phyloP scores from a whole-genome alignment of 64 coral and sea anemone species.

The Anthopleura sola region DNA sequence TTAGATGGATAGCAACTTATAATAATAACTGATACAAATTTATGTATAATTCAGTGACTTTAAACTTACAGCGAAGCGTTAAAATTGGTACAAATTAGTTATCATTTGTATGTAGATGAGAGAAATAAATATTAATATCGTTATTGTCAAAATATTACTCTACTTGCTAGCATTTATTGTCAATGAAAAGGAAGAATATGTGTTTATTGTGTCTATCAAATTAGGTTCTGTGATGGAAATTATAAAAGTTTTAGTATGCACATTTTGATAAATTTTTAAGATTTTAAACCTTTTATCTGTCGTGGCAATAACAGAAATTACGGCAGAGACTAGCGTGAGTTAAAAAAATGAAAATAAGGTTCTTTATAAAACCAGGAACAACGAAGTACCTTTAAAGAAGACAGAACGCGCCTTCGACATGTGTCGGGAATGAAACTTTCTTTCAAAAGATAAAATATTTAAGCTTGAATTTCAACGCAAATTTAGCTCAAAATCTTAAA shows the following conservation, averaged over 20 bases:
- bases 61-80: too few relatives aligned
- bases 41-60: too few relatives aligned
- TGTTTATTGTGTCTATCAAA: neutral
- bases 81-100: too few relatives aligned
- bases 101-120: too few relatives aligned
- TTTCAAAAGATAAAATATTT: neutral
- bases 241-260: neutral
- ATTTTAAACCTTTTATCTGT: neutral
- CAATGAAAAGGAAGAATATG: neutral
- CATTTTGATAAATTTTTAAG: neutral
- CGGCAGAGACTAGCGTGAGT: neutral
- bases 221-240: neutral
- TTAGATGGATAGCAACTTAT: too few relatives aligned
- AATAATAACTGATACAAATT: too few relatives aligned
- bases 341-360: neutral
- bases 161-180: neutral
- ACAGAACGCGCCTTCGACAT: neutral
- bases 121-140: neutral
- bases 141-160: neutral
- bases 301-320: neutral
- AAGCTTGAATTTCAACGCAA: neutral
- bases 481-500: neutral
- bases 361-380: neutral
- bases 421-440: too few relatives aligned
- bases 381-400: neutral